Evolutionary conservation across 2,113 vertebrate genomes (phyloP).

Genomic region (Macroglossus sobrinus): DNA sequence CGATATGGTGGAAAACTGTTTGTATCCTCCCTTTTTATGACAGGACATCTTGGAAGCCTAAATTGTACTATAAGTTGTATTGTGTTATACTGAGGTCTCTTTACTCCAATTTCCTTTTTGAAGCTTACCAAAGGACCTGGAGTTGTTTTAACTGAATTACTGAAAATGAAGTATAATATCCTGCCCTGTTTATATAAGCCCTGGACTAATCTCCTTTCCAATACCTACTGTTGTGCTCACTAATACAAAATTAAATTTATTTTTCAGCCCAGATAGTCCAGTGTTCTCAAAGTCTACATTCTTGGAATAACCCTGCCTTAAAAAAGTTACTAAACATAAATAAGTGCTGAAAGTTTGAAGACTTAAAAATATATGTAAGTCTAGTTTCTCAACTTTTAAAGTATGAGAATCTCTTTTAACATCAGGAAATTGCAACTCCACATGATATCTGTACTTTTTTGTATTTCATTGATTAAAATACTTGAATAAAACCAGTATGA

Average conservation of each 20-base stretch:
- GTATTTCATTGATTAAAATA: conserved; percentile 13
- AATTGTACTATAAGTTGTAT: neutral
- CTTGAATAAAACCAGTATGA: neutral
- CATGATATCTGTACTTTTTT: neutral
- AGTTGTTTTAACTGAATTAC: neutral
- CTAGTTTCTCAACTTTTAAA: neutral
- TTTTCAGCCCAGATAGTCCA: neutral
- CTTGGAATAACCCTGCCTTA: neutral
- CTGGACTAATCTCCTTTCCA: neutral
- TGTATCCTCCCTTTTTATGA: neutral
- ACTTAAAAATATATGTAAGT: neutral
- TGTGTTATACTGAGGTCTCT: neutral
- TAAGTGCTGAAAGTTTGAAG: conserved; percentile 10
- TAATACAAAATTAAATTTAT: neutral
- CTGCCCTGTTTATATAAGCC: neutral
- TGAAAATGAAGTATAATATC: neutral
- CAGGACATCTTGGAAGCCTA: neutral
- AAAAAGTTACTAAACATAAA: neutral
- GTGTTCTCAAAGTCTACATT: neutral
- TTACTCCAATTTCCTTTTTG: neutral
- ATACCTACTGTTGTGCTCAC: neutral
- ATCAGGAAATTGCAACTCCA: neutral
- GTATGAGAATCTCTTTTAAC: neutral
- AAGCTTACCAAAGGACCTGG: neutral
- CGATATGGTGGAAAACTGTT: neutral